phyloP scores from a whole-genome alignment of 2,888 invertebrate genomes.

The Andrena marginata region DNA sequence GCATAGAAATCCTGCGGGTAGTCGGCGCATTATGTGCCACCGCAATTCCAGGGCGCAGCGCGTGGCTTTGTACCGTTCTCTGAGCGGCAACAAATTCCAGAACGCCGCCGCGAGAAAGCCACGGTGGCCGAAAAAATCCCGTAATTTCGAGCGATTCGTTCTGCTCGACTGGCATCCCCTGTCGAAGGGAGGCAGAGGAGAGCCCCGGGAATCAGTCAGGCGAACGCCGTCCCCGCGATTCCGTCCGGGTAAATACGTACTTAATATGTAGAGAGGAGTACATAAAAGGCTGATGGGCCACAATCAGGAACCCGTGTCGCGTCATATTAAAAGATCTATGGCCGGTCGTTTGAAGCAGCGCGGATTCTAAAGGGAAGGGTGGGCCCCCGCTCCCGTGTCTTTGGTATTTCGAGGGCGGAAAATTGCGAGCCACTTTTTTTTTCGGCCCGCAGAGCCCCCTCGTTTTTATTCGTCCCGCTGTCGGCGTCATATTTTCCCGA shows the following conservation, averaged over 20 bases:
- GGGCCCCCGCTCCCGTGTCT: constrained; percentile 14
- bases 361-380: constrained; percentile 37
- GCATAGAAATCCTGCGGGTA: not conserved
- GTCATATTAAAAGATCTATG: constrained; percentile 74
- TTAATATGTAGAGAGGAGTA: constrained; percentile 64
- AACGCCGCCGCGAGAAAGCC: not conserved
- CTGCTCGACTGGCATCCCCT: constrained; percentile 11
- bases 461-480: constrained; percentile 46
- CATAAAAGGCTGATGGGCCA: constrained; percentile 74
- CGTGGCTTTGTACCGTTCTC: not conserved
- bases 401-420: constrained; percentile 46
- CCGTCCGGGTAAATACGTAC: constrained; percentile 62
- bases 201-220: constrained; percentile 37
- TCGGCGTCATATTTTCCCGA: constrained; percentile 53
- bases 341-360: constrained; percentile 53
- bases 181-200: not conserved
- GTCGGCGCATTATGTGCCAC: not conserved
- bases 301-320: constrained; percentile 75
- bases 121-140: not conserved
- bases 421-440: constrained; percentile 50
- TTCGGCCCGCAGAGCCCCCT: not conserved
- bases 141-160: constrained; percentile 31
- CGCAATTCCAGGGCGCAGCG: not conserved
- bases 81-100: not conserved
- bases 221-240: constrained; percentile 43